Percentiles rank a stretch among this genome's conserved stretches.
phyloP scores from a whole-genome alignment of 35 echinoderm and acorn worm species.

The Apostichopus japonicus region DNA sequence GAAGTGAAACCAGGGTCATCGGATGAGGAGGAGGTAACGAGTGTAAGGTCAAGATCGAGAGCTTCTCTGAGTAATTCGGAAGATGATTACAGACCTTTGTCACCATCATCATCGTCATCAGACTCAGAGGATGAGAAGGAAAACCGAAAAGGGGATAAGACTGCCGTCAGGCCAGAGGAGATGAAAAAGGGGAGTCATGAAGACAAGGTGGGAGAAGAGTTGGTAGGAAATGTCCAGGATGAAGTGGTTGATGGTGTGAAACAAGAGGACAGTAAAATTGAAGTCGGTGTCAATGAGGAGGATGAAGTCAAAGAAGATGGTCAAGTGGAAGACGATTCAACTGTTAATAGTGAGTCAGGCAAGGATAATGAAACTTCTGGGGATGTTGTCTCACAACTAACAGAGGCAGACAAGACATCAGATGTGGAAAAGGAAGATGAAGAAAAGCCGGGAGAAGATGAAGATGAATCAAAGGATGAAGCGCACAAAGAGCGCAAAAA shows the following conservation, averaged over 20 bases:
- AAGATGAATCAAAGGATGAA: not conserved
- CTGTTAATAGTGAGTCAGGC: not conserved
- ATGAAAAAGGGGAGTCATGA: not conserved
- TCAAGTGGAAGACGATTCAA: not conserved
- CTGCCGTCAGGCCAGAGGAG: not conserved
- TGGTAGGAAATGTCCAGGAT: not conserved
- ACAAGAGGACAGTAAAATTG: not conserved
- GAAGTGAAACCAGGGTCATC: conserved; percentile 25
- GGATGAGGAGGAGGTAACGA: conserved; percentile 42
- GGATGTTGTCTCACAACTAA: not conserved
- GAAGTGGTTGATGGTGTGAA: not conserved
- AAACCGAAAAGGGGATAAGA: not conserved
- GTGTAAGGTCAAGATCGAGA: conserved; percentile 25
- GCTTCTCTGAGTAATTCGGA: conserved; percentile 47
- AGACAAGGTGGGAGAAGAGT: not conserved
- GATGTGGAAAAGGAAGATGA: not conserved
- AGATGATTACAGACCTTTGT: conserved; percentile 22
- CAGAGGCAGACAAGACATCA: not conserved
- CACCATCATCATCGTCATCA: not conserved
- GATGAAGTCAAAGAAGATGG: not conserved
- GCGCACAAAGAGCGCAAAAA: conserved; percentile 10
- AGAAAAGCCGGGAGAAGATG: not conserved
- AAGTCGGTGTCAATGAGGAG: not conserved
- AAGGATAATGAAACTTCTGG: not conserved
- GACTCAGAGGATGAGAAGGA: conserved; percentile 40